These are phyloP conservation scores for Leptocoma aspasia DNA, from an alignment of 2,113 vertebrate species.

Conservation along the genomic window DNA sequence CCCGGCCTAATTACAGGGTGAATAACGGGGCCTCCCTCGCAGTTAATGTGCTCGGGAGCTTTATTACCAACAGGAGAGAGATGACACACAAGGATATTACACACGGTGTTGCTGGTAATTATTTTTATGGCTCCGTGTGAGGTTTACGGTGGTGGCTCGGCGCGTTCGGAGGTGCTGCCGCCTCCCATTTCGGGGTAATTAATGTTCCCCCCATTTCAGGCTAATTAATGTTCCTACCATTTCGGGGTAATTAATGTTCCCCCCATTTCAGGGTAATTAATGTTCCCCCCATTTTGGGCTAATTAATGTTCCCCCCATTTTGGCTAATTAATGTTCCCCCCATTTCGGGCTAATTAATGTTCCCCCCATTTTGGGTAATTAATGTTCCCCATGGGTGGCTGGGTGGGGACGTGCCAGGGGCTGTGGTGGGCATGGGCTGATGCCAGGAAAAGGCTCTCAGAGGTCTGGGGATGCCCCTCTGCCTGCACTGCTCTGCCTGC, in stretches of 20 bases:
- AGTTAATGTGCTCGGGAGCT: constrained; percentile 50
- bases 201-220: background rate
- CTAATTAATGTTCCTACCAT: too few relatives aligned
- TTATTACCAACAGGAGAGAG: constrained; percentile 64
- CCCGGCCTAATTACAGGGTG: constrained; percentile 39
- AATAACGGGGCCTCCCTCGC: constrained; percentile 48
- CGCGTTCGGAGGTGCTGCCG: background rate
- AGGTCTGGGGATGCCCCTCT: background rate
- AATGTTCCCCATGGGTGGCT: fast-evolving
- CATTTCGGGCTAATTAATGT: too few relatives aligned
- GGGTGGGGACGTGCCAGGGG: background rate
- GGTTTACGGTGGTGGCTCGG: constrained; percentile 15
- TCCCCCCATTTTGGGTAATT: too few relatives aligned
- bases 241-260: too few relatives aligned
- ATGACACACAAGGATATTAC: constrained; percentile 43
- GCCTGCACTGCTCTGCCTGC: background rate
- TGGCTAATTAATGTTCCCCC: too few relatives aligned
- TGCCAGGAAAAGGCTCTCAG: background rate
- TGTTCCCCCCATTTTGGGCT: too few relatives aligned
- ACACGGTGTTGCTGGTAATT: constrained; percentile 42
- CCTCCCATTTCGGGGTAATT: constrained; percentile 1
- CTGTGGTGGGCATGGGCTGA: fast-evolving
- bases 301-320: too few relatives aligned
- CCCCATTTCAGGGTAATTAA: too few relatives aligned
- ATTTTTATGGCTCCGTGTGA: constrained; percentile 54